phyloP scores from a whole-genome alignment of 2,797 vertebrate species.

The Erpetoichthys calabaricus region DNA sequence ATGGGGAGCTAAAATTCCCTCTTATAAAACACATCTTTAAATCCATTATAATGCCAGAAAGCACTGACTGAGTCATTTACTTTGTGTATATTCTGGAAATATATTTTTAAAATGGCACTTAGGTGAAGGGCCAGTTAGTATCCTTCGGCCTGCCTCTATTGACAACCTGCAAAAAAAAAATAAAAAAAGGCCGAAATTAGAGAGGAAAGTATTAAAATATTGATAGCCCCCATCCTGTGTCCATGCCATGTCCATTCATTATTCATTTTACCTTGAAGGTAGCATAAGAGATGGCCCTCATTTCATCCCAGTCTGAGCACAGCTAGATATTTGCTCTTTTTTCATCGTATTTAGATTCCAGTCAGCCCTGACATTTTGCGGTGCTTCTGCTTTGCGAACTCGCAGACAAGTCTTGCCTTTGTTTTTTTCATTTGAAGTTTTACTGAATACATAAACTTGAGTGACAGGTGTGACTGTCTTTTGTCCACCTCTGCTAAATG shows the following conservation, averaged over 20 bases:
- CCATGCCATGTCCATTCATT: constrained; percentile 72
- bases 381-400: constrained; percentile 17
- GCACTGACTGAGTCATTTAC: background rate
- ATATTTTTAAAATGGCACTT: constrained; percentile 2
- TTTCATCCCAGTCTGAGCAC: constrained; percentile 47
- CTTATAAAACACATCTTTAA: too few relatives aligned
- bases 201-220: constrained; percentile 79
- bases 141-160: constrained; percentile 26
- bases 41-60: too few relatives aligned
- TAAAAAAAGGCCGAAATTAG: constrained; percentile 68
- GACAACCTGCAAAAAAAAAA: constrained; percentile 40
- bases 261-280: constrained; percentile 84
- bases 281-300: constrained; percentile 53
- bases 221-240: constrained; percentile 73
- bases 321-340: constrained; percentile 36
- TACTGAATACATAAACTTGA: constrained; percentile 13
- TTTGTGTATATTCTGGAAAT: constrained; percentile 31
- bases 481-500: too few relatives aligned
- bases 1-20: too few relatives aligned
- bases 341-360: constrained; percentile 25
- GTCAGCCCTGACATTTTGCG: constrained; percentile 30
- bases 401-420: constrained; percentile 16
- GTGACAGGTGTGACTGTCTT: constrained; percentile 6
- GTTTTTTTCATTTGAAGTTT: constrained; percentile 11
- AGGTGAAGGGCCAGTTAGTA: constrained; percentile 4